Base-by-base conservation (phyloP, 2,797 vertebrate genomes). In the Xerus rutilus region DNA sequence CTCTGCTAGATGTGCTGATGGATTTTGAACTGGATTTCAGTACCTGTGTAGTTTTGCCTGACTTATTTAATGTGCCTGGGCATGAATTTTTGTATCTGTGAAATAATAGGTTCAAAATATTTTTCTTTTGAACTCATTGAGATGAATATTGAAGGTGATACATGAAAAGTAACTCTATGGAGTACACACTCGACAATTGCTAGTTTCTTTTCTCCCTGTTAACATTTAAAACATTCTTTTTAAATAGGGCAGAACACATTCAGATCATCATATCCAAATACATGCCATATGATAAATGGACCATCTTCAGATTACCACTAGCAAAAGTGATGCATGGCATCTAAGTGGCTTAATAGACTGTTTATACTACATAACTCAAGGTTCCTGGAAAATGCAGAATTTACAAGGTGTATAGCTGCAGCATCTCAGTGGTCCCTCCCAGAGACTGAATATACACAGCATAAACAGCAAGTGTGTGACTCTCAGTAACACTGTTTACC, bases 181-280 rank as follows among this genome's bases (percentile, higher is more conserved):
- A 65, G 69, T 69, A 69, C 45, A 15, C 28, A 62, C 17, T 77
- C 70, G 69, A 73, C 28, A 64, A 89, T 86, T 70, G 20, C 47
- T 87, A 28, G 32, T 43, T 94, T 82, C 25, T 84, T 45, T 85
- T 93, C 59, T 39, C 39, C 52, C 21, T 89, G 43, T 45, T 90
- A 90, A 86, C 43, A 85, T 82, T 72, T 62, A 92, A 86, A 96
- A 47, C 10, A 76, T 18, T 94, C 11, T 65, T 92, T 88, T 79
- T 77, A 28, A 93, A 85, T 25, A 85, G 14, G 39, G n/a, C 21
- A 92, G 47, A 93, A 77, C 21, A 82, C 23, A 82, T 81, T 95
- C 17, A 69, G 30, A 85, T 62, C 77, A 95, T 95, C 91, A 74
- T 43, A 85, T 62, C 23, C 47, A 15, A 87, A 85, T 81, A 77